These are phyloP conservation scores for Cyrtonyx montezumae DNA, from an alignment of 2,113 vertebrate species.

Conservation along the genomic window DNA sequence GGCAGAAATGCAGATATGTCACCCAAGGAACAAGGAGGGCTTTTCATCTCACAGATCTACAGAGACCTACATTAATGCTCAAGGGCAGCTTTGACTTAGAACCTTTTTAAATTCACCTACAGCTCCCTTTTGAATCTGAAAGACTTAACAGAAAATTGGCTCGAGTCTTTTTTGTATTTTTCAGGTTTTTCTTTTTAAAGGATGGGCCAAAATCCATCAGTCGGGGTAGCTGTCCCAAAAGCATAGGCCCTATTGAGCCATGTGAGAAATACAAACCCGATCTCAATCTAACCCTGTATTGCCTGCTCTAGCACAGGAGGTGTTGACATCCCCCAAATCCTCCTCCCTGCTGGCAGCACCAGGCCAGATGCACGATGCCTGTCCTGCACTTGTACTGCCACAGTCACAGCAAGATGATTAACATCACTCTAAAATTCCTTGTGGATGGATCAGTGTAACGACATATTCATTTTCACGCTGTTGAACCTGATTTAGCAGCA, in stretches of 20 bases:
- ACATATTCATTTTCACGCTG: constrained; percentile 20
- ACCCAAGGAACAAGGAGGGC: rapidly evolving
- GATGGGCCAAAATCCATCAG: background rate
- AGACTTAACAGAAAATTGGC: background rate
- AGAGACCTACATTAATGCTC: rapidly evolving
- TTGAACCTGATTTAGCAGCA: constrained; percentile 43
- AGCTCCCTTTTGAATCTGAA: background rate
- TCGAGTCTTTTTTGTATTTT: background rate
- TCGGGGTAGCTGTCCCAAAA: background rate
- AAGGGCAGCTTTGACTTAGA: background rate
- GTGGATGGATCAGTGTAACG: constrained; percentile 6
- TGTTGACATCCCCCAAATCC: background rate
- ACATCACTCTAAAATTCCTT: background rate
- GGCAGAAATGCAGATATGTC: rapidly evolving
- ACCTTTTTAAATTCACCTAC: background rate
- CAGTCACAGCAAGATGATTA: background rate
- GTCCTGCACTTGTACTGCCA: background rate
- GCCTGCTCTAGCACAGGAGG: background rate
- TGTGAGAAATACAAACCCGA: background rate
- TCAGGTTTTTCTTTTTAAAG: background rate
- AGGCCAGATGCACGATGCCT: background rate
- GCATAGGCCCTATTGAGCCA: background rate
- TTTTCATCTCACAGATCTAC: background rate
- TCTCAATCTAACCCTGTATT: background rate
- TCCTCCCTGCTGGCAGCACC: background rate